Evolutionary conservation across 2,888 invertebrate genomes (phyloP).

Genomic region (Endotricha flammealis): DNA sequence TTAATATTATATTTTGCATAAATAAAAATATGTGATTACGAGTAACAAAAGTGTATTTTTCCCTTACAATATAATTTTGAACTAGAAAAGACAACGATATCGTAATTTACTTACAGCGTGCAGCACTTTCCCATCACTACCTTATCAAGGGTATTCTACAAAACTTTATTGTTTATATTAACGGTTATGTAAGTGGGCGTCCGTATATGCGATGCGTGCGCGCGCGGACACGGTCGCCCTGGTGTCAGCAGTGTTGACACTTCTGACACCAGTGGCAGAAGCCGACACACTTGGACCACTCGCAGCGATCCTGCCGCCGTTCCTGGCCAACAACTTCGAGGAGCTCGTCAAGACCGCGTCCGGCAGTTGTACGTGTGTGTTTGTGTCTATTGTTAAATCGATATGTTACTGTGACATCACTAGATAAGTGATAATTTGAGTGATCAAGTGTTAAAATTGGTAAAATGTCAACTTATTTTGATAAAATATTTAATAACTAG

Average conservation of each 20-base stretch:
- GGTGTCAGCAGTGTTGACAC: slow-evolving; percentile 1
- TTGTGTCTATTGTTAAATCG: background rate
- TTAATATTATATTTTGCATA: too few species aligned
- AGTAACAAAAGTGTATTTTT: too few species aligned
- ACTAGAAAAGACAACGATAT: too few species aligned
- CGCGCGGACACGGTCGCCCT: slow-evolving; percentile 16
- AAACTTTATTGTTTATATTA: slow-evolving; percentile 28
- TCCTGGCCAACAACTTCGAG: slow-evolving; percentile 34
- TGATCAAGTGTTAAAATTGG: too few species aligned
- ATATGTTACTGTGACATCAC: background rate
- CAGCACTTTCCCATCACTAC: slow-evolving; percentile 4
- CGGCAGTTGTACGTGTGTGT: slow-evolving; percentile 37
- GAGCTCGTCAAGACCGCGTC: slow-evolving; percentile 42
- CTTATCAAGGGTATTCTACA: slow-evolving; percentile 16
- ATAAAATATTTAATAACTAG: too few species aligned
- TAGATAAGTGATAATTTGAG: background rate
- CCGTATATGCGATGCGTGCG: slow-evolving; percentile 24
- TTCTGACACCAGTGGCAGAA: slow-evolving; percentile 4
- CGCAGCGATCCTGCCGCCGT: slow-evolving; percentile 33
- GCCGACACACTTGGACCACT: slow-evolving; percentile 30
- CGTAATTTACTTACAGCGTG: too few species aligned
- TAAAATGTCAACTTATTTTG: too few species aligned
- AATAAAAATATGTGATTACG: too few species aligned
- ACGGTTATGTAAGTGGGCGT: slow-evolving; percentile 26
- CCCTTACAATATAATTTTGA: too few species aligned